These are phyloP conservation scores for Paramisgurnus dabryanus DNA, from an alignment of 2,113 vertebrate genomes.

Conservation along the genomic window DNA sequence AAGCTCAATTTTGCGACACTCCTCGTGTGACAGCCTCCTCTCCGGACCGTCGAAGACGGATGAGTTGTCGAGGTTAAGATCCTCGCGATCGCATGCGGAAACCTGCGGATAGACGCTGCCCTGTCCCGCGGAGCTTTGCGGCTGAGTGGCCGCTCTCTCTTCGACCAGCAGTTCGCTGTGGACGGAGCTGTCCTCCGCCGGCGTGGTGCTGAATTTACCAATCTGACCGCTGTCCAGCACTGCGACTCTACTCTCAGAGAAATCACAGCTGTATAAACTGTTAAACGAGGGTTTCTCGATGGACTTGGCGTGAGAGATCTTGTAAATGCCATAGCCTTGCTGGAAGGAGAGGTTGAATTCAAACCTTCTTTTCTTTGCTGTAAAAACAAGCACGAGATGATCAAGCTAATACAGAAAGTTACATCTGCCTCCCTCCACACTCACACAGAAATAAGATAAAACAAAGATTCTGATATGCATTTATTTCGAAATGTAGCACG, in stretches of 20 bases:
- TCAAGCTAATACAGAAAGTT: not conserved
- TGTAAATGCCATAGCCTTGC: constrained; percentile 87
- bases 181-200: constrained; percentile 74
- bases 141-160: not conserved
- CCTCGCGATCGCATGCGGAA: constrained; percentile 63
- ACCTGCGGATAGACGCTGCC: constrained; percentile 48
- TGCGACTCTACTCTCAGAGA: constrained; percentile 60
- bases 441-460: not conserved
- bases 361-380: constrained; percentile 84
- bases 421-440: not conserved
- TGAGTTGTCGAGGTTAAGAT: constrained; percentile 57
- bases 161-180: constrained; percentile 62
- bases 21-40: constrained; percentile 84
- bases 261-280: constrained; percentile 73
- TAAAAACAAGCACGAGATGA: constrained; percentile 34
- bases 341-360: constrained; percentile 94
- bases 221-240: constrained; percentile 57
- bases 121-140: constrained; percentile 38
- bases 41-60: constrained; percentile 76
- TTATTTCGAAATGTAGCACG: not conserved
- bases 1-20: constrained; percentile 81
- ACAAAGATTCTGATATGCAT: not conserved
- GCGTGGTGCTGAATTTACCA: constrained; percentile 78
- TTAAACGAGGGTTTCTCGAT: constrained; percentile 72
- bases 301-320: constrained; percentile 75